Percentiles rank a stretch among this genome's conserved stretches.
Conservation (phyloP, 1,140 invertebrate species). For the Chrysomallon squamiferum region DNA sequence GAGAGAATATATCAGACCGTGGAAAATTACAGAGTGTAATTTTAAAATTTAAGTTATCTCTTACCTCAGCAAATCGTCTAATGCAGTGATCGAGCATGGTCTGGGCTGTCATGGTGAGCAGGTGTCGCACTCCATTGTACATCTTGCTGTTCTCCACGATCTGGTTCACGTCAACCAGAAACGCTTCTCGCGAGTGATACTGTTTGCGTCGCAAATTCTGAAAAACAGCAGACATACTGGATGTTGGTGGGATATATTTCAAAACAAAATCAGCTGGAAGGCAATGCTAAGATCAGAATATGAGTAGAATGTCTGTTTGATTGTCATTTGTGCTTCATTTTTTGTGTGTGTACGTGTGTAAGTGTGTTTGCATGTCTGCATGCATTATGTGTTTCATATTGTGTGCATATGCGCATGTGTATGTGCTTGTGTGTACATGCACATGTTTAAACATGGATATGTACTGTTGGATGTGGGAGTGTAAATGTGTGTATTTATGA, state of each 20-base stretch:
- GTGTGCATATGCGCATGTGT: no score
- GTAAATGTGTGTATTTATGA: no score
- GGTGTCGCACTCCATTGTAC: conserved; percentile 89
- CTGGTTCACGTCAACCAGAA: conserved; percentile 92
- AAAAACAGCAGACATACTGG: conserved; percentile 19
- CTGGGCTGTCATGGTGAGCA: conserved; percentile 85
- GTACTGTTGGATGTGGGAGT: no score
- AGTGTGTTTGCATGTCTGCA: no score
- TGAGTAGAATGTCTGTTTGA: background rate
- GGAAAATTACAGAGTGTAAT: no score
- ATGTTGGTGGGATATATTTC: background rate
- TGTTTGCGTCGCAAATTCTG: conserved; percentile 76
- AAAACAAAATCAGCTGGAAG: background rate
- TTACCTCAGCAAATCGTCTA: conserved; percentile 57
- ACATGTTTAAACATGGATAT: no score
- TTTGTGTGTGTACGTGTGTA: no score
- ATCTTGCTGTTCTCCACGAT: conserved; percentile 94
- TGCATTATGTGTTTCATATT: no score
- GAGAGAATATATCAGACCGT: no score
- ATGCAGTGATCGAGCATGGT: conserved; percentile 88
- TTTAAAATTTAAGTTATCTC: background rate
- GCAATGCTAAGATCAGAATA: background rate
- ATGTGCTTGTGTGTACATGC: no score
- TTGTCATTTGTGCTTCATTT: no score
- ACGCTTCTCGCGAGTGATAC: conserved; percentile 93